Conservation (phyloP, 2,888 invertebrate genomes). For the Vandiemenella viatica region DNA sequence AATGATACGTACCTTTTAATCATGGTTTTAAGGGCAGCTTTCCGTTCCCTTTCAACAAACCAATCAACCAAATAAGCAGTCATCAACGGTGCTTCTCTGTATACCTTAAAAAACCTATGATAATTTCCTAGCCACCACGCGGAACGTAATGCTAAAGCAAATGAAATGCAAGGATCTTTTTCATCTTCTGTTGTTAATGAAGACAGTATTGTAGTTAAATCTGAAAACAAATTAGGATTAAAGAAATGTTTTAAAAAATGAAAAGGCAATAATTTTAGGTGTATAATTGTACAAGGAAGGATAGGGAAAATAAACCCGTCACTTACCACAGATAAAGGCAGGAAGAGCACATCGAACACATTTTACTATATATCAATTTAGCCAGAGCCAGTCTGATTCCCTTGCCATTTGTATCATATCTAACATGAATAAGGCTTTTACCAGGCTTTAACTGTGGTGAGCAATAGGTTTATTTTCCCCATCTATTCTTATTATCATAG, state of each 20-base stretch:
- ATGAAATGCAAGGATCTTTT: slow-evolving; percentile 63
- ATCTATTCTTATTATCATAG: too few relatives aligned
- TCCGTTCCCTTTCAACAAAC: slow-evolving; percentile 92
- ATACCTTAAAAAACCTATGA: slow-evolving; percentile 82
- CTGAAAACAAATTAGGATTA: slow-evolving; percentile 51
- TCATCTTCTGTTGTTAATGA: slow-evolving; percentile 63
- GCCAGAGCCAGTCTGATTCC: too few relatives aligned
- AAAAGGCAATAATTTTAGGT: too few relatives aligned
- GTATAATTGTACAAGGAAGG: too few relatives aligned
- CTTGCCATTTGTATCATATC: too few relatives aligned
- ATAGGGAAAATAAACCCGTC: too few relatives aligned
- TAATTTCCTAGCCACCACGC: slow-evolving; percentile 91
- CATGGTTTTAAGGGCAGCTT: slow-evolving; percentile 77
- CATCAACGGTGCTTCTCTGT: slow-evolving; percentile 83
- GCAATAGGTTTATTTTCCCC: neutral
- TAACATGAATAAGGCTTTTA: too few relatives aligned
- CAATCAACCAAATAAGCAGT: slow-evolving; percentile 93
- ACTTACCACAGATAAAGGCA: too few relatives aligned
- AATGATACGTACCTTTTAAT: slow-evolving; percentile 96
- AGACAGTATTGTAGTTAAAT: slow-evolving; percentile 82
- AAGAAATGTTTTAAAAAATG: too few relatives aligned
- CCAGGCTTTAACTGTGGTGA: too few relatives aligned
- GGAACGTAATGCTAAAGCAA: slow-evolving; percentile 75
- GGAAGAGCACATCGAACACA: too few relatives aligned
- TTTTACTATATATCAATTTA: too few relatives aligned